Conservation (phyloP, 2,888 invertebrate genomes). For the Andricus curvator region DNA sequence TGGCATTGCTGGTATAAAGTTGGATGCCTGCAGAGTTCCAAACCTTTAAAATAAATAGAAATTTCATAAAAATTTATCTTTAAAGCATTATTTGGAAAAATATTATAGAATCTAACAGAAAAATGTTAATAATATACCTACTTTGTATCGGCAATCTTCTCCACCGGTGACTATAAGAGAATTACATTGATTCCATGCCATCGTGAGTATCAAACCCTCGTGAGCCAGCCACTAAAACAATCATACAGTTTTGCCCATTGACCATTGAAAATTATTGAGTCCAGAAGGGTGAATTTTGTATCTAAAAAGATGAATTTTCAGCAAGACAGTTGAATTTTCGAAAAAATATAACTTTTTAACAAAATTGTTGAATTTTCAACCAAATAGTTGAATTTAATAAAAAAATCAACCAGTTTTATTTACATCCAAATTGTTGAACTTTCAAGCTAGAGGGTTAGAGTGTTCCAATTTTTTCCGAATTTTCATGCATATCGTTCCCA, state of each 20-base stretch:
- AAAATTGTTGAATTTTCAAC: too few relatives aligned
- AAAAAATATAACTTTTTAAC: too few relatives aligned
- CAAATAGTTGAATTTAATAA: too few relatives aligned
- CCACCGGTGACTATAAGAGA: conserved; percentile 96
- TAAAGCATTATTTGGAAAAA: background rate
- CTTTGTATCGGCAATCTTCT: conserved; percentile 95
- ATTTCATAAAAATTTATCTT: background rate
- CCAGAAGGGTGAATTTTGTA: too few relatives aligned
- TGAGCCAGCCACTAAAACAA: conserved; percentile 91
- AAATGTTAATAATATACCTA: conserved; percentile 66
- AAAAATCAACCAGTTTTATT: too few relatives aligned
- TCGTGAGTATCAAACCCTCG: conserved; percentile 93
- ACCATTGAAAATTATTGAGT: conserved; percentile 31
- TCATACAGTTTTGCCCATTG: conserved; percentile 6
- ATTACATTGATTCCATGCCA: conserved; percentile 97
- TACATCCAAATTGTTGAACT: too few relatives aligned
- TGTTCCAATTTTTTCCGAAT: too few relatives aligned
- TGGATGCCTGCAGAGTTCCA: conserved; percentile 96
- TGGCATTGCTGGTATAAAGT: conserved; percentile 90
- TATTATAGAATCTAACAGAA: background rate
- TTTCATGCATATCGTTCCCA: too few relatives aligned
- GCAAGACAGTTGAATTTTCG: too few relatives aligned
- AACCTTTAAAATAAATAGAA: conserved; percentile 79
- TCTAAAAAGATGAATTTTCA: too few relatives aligned
- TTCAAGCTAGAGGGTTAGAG: too few relatives aligned